Conservation (phyloP, 2,113 vertebrate genomes). For the western clawed frog (Xenopus tropicalis) region DNA sequence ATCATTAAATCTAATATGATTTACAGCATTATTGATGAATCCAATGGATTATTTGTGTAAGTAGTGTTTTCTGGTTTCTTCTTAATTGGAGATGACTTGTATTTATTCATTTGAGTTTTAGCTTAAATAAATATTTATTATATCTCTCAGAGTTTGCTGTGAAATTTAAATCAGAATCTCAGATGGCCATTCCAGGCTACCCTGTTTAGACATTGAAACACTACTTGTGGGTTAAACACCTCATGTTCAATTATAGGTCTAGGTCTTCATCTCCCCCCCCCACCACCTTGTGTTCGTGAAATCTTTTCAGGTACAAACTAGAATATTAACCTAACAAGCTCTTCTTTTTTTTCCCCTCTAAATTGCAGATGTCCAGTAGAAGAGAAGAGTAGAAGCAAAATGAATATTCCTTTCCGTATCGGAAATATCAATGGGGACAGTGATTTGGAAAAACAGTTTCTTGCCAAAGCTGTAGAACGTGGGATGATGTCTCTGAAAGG, state of each 20-base stretch:
- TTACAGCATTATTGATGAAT: conserved; percentile 82
- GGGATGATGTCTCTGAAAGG: conserved; percentile 93
- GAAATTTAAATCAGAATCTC: too few species aligned
- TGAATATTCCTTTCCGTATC: conserved; percentile 88
- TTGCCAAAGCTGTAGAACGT: conserved; percentile 80
- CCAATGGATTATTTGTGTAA: conserved; percentile 89
- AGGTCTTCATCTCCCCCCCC: too few species aligned
- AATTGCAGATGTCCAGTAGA: conserved; percentile 78
- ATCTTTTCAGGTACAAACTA: too few species aligned
- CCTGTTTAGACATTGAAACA: too few species aligned
- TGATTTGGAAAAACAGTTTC: conserved; percentile 80
- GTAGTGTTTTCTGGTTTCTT: conserved; percentile 46
- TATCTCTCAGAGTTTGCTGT: too few species aligned
- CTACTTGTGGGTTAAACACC: too few species aligned
- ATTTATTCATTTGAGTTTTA: too few species aligned
- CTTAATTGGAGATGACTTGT: not conserved
- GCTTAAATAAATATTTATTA: too few species aligned
- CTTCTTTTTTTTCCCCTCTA: not conserved
- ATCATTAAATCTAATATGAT: conserved; percentile 80
- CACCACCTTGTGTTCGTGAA: too few species aligned
- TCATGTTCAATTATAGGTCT: too few species aligned
- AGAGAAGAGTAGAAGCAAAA: conserved; percentile 73
- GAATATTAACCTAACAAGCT: not conserved
- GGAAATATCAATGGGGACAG: conserved; percentile 78
- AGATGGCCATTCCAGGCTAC: too few species aligned